Conservation (phyloP, 2,113 vertebrate species). For the Semnopithecus entellus region DNA sequence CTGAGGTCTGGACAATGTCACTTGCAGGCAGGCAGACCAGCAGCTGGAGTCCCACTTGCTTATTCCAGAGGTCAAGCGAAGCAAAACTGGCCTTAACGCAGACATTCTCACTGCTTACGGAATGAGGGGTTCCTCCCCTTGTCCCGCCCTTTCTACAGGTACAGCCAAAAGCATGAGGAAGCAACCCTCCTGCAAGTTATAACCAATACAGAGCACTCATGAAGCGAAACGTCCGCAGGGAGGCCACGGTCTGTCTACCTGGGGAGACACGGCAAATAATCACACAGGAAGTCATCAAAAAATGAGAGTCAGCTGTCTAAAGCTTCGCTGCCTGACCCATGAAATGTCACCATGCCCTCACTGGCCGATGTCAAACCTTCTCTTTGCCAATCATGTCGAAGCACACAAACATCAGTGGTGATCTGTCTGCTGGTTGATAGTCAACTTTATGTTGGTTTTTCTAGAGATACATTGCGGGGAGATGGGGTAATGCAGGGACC, state of each 20-base stretch:
- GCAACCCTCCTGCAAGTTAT: background rate
- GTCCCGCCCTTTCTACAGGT: background rate
- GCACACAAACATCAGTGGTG: background rate
- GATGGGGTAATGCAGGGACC: background rate
- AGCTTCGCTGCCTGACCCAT: background rate
- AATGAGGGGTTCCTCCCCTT: background rate
- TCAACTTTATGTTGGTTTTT: background rate
- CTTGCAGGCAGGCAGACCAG: background rate
- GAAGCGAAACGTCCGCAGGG: background rate
- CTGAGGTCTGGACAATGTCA: background rate
- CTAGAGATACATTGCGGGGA: background rate
- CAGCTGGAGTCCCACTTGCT: background rate
- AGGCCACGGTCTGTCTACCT: background rate
- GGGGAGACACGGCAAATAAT: background rate
- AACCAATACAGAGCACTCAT: background rate
- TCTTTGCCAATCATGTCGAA: background rate
- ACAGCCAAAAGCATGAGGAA: background rate
- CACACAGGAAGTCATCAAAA: background rate
- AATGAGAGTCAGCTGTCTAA: background rate
- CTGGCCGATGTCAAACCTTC: background rate
- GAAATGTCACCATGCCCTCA: background rate
- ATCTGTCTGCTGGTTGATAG: background rate
- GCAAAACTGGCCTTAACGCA: background rate
- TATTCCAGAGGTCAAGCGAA: background rate
- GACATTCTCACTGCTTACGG: background rate